Evolutionary conservation across 2,888 invertebrate genomes (phyloP).

Genomic region (Eupeodes luniger): DNA sequence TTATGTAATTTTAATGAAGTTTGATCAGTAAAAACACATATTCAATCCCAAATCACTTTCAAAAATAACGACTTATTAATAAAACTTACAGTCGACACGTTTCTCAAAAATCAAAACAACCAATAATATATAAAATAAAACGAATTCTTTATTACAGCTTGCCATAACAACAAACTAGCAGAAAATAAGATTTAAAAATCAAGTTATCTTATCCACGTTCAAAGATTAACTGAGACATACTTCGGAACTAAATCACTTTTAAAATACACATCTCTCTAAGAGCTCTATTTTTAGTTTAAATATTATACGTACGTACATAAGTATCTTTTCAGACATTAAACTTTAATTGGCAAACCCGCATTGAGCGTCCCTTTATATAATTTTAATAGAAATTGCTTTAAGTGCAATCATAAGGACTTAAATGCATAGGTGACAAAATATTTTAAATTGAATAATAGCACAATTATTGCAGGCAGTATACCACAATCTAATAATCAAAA

Average conservation of each 20-base stretch:
- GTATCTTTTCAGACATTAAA: constrained; percentile 31
- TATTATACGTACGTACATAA: too few relatives aligned
- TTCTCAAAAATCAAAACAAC: background rate
- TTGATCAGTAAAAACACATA: too few relatives aligned
- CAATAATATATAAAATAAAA: constrained; percentile 19
- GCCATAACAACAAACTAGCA: constrained; percentile 27
- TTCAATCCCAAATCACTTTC: too few relatives aligned
- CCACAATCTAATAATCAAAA: constrained; percentile 68
- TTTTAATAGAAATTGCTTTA: constrained; percentile 52
- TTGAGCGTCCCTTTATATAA: constrained; percentile 12
- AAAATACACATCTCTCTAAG: constrained; percentile 10
- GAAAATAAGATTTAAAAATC: background rate
- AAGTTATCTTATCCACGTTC: constrained; percentile 54
- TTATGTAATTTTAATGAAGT: too few relatives aligned
- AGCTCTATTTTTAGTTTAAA: constrained; percentile 46
- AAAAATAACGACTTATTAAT: too few relatives aligned
- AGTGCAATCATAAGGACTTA: constrained; percentile 57
- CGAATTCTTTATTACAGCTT: background rate
- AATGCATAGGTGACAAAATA: constrained; percentile 63
- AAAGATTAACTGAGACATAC: constrained; percentile 43
- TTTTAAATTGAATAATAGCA: constrained; percentile 70
- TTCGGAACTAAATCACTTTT: constrained; percentile 30
- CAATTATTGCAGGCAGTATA: constrained; percentile 46
- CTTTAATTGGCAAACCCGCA: constrained; percentile 54
- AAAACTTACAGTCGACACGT: constrained; percentile 47